These are phyloP conservation scores for Monochamus saltuarius DNA, from an alignment of 1,140 invertebrate genomes.

Conservation along the genomic window DNA sequence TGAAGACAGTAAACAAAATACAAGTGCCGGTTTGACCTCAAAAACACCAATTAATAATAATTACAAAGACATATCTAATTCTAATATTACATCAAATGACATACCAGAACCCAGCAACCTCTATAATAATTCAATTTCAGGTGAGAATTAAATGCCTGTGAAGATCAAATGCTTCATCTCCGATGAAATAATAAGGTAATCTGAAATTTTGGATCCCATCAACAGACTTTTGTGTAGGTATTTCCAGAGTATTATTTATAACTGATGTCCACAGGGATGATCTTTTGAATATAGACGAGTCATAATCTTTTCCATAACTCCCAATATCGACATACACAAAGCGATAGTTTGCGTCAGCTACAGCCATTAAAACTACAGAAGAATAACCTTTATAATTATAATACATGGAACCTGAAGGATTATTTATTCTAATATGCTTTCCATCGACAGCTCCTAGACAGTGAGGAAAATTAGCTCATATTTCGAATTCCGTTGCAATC, in stretches of 20 bases:
- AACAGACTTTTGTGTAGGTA: conserved; percentile 12
- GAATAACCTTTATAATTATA: conserved; percentile 11
- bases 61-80: too few species aligned
- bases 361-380: conserved; percentile 49
- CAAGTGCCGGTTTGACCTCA: too few species aligned
- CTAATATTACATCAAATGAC: too few species aligned
- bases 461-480: conserved; percentile 40
- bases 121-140: too few species aligned
- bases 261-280: conserved; percentile 20
- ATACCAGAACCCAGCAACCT: too few species aligned
- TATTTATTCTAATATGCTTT: conserved; percentile 43
- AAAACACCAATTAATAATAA: too few species aligned
- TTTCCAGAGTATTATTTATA: conserved; percentile 16
- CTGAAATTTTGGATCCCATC: conserved; percentile 12
- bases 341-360: conserved; percentile 47
- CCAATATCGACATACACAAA: conserved; percentile 50
- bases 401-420: conserved; percentile 5
- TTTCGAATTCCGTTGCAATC: conserved; percentile 37
- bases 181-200: conserved; percentile 23
- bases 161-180: conserved; percentile 19
- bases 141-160: conserved; percentile 1
- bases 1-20: too few species aligned
- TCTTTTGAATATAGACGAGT: conserved; percentile 43
- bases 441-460: conserved; percentile 52
- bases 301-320: conserved; percentile 47